These are phyloP conservation scores for Muntiacus reevesi DNA, from an alignment of 2,113 vertebrate species.

Conservation along the genomic window DNA sequence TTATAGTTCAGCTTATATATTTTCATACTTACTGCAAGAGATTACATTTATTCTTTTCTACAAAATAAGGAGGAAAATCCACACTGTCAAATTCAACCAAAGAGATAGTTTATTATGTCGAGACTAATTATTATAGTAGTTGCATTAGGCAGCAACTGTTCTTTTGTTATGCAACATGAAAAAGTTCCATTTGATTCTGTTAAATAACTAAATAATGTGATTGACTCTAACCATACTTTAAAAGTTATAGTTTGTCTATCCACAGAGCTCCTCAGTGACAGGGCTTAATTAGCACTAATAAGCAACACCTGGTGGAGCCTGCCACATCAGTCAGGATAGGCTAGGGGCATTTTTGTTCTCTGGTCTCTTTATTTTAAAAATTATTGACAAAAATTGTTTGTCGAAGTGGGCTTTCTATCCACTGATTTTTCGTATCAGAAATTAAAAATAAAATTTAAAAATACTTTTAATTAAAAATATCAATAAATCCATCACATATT, in stretches of 20 bases:
- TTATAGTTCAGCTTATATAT: background rate
- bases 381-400: background rate
- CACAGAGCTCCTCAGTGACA: background rate
- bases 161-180: constrained; percentile 21
- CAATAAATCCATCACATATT: background rate
- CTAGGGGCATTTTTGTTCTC: background rate
- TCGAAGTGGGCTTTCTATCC: background rate
- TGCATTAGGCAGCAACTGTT: background rate
- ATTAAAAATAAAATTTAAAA: background rate
- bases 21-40: constrained; percentile 27
- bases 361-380: background rate
- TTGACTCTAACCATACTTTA: background rate
- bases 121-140: constrained; percentile 33
- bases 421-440: background rate
- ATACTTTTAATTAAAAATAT: background rate
- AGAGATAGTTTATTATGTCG: background rate
- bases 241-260: constrained; percentile 13
- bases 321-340: background rate
- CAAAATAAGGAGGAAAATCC: constrained; percentile 24
- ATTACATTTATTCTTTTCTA: background rate
- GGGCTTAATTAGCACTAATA: constrained; percentile 24
- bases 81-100: constrained; percentile 11
- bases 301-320: background rate
- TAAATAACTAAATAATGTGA: constrained; percentile 36
- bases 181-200: constrained; percentile 13